Evolutionary conservation across 2,888 invertebrate species (phyloP), one percentile per base, ranked within the genome.

Genomic region (Acrobasis repandana): DNA sequence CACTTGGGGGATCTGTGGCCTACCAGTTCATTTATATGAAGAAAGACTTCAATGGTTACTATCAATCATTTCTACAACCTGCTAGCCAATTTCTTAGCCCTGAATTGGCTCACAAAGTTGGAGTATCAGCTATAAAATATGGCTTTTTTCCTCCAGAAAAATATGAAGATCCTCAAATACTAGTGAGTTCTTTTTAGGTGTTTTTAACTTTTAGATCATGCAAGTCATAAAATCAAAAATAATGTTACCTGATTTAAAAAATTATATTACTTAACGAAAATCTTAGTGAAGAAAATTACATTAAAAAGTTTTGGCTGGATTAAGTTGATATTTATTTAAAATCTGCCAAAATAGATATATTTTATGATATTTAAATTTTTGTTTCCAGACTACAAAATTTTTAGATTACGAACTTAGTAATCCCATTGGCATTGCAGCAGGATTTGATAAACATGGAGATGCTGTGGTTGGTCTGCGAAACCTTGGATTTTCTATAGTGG

Each of bases 371-470:
- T 18, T 9, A 36, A 62, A 58, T 38, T 65, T 67, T 71, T 49
- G 33, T 62, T 58, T 80, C 49, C 83, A 97, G 96, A 93, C 93
- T 79, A 95, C 95, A 0, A 93, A 90, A 60, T 90, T 98, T 54
- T 95, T 97, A 82, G 94, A 94, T 20, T 92, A 94, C 65, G 83
- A 95, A 14, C 94, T 99, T 65, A 91, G 93, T 60, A 99, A 98
- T 90, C 99, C 99, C 0, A 87, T 99, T 71, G 99, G 99, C n/a
- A 95, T 99, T 76, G 99, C 99, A 33, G 99, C 99, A 62, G 99
- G 99, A 8, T 99, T 99, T 90, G 99, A 99, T 85, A 99, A 99
- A 86, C 95, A 99, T 87, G 99, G 96, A 8, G 98, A 99, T 91
- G 98, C 97, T 20, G 93, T 98, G 1, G 85, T 94, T 73, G 97